Base-by-base conservation (phyloP, 1,140 invertebrate species). In the Antheraea pernyi region DNA sequence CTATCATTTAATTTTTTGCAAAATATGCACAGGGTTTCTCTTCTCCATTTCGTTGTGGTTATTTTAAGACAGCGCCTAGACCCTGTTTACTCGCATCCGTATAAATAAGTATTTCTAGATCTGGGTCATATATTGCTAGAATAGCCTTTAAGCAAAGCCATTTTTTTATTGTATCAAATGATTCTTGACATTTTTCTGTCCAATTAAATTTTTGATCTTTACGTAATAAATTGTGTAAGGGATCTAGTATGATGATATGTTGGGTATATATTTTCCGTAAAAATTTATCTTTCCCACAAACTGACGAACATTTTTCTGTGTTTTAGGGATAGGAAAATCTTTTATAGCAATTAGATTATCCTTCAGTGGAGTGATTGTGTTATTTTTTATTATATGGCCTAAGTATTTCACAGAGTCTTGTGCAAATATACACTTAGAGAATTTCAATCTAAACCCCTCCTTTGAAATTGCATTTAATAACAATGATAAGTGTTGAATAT, bases 341-440 rank as follows among this genome's bases (percentile, higher is more conserved):
- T 60, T 70, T 62, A 75, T 68, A 6, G 73, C 60, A 60, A 62
- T 66, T 61, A 73, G 66, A 73, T 73, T 70, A 62, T 76, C 74
- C 22, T 70, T 73, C 9, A 73, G 36, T 58, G 74, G 71, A 8
- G 59, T 65, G 46, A 76, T 58, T 61, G 71, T 46, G 66, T 76
- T 76, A 58, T 76, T 68, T 72, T 68, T 61, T 42, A 76, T 73
- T 71, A 71, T 71, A 16, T 74, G 73, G 7, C 73, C 73, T 66
- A 74, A 30, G 4, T 30, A 30, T 30, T 30, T 30, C 22, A 30
- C 22, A 30, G 22, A 30, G 22, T 30, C 22, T 42, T 60, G 58
- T 61, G 68, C 73, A 68, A 75, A 75, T 16, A 30, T 72, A 39
- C 74, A 75, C 67, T 75, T 75, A 16, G 70, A 46, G 61, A 75